A percentile compares a stretch with the other conserved stretches of the same genome.
phyloP scores from a whole-genome alignment of 2,797 vertebrate species.

The Gymnothorax javanicus region DNA sequence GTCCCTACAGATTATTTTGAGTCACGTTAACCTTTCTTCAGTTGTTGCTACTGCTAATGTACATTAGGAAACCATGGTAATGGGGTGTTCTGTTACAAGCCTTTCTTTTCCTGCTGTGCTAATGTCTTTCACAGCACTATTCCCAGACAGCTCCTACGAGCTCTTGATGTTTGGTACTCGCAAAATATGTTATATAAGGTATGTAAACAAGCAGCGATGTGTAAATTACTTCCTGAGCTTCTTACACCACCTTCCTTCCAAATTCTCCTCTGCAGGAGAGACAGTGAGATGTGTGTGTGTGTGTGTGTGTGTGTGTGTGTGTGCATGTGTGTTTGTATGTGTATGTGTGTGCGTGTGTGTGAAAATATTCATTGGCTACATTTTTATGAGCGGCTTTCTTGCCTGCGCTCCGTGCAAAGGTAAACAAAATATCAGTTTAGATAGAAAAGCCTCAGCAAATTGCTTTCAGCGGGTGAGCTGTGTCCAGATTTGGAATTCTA shows the following conservation, averaged over 20 bases:
- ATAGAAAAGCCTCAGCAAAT: conserved; percentile 19
- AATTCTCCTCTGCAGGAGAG: background rate
- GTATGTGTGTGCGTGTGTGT: conserved; percentile 9
- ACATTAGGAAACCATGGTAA: conserved; percentile 73
- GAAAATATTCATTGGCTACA: conserved; percentile 47
- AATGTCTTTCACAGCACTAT: conserved; percentile 71
- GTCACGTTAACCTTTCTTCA: conserved; percentile 72
- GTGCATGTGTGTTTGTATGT: conserved; percentile 38
- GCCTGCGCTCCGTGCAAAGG: conserved; percentile 34
- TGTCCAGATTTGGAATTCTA: background rate
- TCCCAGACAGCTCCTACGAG: conserved; percentile 63
- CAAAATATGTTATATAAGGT: conserved; percentile 70
- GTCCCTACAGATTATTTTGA: conserved; percentile 62
- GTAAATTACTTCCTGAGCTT: conserved; percentile 58
- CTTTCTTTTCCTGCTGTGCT: conserved; percentile 69
- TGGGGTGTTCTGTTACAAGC: conserved; percentile 59
- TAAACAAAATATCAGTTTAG: conserved; percentile 31
- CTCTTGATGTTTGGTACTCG: conserved; percentile 53
- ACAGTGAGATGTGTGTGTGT: conserved; percentile 40
- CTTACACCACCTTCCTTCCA: conserved; percentile 32
- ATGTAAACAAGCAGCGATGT: conserved; percentile 65
- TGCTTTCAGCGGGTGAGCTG: conserved; percentile 27
- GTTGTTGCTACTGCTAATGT: conserved; percentile 70
- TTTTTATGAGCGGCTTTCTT: conserved; percentile 36
- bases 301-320: too few species aligned